Conservation (phyloP, 1,140 invertebrate genomes). For the Adelges cooleyi region DNA sequence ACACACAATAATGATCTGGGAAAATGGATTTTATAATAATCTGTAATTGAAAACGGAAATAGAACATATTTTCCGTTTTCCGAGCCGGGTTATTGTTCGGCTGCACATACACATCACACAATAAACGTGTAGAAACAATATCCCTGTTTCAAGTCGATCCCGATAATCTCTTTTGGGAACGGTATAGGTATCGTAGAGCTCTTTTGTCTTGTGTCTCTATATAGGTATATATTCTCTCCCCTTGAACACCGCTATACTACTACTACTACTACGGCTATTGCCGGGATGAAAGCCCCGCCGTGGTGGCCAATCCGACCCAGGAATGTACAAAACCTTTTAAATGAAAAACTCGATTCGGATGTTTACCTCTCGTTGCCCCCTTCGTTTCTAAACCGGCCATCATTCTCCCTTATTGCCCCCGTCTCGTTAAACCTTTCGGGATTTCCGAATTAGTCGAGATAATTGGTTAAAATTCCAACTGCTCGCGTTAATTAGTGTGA, state of each 20-base stretch:
- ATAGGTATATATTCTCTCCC: background rate
- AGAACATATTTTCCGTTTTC: too few species aligned
- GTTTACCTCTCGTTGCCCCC: background rate
- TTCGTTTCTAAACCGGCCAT: background rate
- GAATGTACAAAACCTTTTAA: conserved; percentile 17
- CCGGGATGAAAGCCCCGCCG: background rate
- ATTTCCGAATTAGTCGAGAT: background rate
- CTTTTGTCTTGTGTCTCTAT: too few species aligned
- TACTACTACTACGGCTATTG: background rate
- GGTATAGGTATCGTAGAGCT: conserved; percentile 15
- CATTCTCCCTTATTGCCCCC: background rate
- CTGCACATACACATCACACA: too few species aligned
- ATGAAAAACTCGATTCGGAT: conserved; percentile 24
- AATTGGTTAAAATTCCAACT: background rate
- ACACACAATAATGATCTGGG: too few species aligned
- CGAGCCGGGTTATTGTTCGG: too few species aligned
- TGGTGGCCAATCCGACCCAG: background rate
- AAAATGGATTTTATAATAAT: too few species aligned
- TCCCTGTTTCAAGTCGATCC: conserved; percentile 11
- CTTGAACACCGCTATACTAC: conserved; percentile 3
- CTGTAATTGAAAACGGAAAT: too few species aligned
- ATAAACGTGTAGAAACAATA: conserved; percentile 2
- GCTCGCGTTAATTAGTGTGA: background rate
- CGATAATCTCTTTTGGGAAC: conserved; percentile 16
- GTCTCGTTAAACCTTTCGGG: conserved; percentile 4